Conservation (phyloP, 2,797 vertebrate genomes). For the Hydrophis major region DNA sequence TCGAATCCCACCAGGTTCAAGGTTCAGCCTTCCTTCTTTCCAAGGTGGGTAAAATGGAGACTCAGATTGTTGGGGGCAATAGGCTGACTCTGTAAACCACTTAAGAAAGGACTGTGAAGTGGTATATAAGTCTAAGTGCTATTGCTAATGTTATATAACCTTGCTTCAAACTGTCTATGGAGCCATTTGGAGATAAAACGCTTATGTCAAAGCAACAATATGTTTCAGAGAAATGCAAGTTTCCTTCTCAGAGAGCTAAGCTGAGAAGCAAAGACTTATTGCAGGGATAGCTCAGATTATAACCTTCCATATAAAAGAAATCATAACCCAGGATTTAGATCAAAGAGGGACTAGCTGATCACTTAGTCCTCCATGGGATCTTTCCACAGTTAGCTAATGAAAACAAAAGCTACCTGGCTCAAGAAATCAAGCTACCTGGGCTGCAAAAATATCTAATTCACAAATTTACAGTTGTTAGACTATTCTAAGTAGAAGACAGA, state of each 20-base stretch:
- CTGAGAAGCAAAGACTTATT: not conserved
- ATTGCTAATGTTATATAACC: not conserved
- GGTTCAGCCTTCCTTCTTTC: no score
- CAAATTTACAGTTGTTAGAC: not conserved
- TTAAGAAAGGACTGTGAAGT: no score
- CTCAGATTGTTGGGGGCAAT: no score
- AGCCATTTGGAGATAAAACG: not conserved
- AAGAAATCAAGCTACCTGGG: not conserved
- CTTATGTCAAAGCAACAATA: not conserved
- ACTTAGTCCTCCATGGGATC: no score
- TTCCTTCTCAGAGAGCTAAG: not conserved
- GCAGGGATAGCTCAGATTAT: not conserved
- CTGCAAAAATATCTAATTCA: not conserved
- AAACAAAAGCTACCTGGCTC: not conserved
- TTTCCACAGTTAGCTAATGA: not conserved
- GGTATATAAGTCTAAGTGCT: no score
- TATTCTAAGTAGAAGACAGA: not conserved
- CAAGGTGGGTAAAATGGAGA: no score
- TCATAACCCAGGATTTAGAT: not conserved
- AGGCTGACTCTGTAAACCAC: no score
- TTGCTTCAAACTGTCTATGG: not conserved
- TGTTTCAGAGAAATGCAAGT: no score
- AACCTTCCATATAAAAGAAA: rapidly evolving
- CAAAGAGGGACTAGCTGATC: not conserved
- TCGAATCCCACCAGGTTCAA: no score